phyloP scores from a whole-genome alignment of 2,113 vertebrate genomes.

The Microcebus murinus region DNA sequence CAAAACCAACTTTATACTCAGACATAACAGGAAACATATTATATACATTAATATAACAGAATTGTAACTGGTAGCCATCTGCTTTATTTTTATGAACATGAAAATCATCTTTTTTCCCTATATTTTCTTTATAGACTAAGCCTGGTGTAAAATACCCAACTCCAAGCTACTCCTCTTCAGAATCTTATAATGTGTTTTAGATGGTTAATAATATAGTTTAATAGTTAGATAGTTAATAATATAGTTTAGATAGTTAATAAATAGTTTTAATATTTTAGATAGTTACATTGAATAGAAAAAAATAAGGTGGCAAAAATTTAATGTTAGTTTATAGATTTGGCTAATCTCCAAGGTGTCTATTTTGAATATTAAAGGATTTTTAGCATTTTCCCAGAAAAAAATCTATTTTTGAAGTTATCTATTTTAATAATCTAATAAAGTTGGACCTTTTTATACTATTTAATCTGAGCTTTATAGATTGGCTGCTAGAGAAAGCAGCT shows the following conservation, averaged over 20 bases:
- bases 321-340: neutral
- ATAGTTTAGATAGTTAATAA: too few relatives aligned
- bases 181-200: slow-evolving; percentile 4
- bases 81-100: slow-evolving; percentile 48
- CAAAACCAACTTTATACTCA: slow-evolving; percentile 45
- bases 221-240: neutral
- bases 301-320: neutral
- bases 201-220: too few relatives aligned
- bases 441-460: neutral
- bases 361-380: slow-evolving; percentile 18
- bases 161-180: neutral
- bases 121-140: slow-evolving; percentile 2
- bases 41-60: slow-evolving; percentile 2
- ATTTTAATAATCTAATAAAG: slow-evolving; percentile 46
- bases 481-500: slow-evolving; percentile 10
- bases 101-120: slow-evolving; percentile 16
- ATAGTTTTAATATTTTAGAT: neutral
- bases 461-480: slow-evolving; percentile 61
- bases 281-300: neutral
- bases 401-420: slow-evolving; percentile 6
- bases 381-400: slow-evolving; percentile 42
- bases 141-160: neutral
- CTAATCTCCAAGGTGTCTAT: neutral
- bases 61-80: neutral
- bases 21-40: slow-evolving; percentile 18